A percentile compares a stretch with the other conserved stretches of the same genome.
These are phyloP conservation scores for Cyphomyrmex costatus DNA, from an alignment of 1,140 invertebrate species.

Conservation along the genomic window DNA sequence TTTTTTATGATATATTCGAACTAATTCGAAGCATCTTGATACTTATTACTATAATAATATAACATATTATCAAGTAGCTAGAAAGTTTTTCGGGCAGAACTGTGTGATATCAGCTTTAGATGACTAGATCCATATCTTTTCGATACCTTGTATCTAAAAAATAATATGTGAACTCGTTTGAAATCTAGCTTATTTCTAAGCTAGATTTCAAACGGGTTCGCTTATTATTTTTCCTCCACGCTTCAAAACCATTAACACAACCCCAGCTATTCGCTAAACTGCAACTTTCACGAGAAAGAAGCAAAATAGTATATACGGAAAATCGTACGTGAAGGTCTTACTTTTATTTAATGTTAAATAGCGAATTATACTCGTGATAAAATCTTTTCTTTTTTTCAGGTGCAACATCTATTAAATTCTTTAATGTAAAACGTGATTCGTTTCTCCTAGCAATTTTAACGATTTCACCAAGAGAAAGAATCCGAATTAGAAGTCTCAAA, in stretches of 20 bases:
- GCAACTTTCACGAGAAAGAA: constrained; percentile 45
- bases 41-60: too few relatives aligned
- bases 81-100: background rate
- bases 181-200: constrained; percentile 1
- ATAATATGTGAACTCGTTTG: constrained; percentile 20
- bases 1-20: too few relatives aligned
- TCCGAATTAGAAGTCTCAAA: background rate
- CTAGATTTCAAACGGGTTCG: constrained; percentile 36
- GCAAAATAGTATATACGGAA: background rate
- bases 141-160: background rate
- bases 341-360: constrained; percentile 6
- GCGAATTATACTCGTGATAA: background rate
- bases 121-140: background rate
- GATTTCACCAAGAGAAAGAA: background rate
- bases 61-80: background rate
- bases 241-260: background rate
- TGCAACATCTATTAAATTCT: background rate
- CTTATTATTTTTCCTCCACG: constrained; percentile 11
- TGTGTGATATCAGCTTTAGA: background rate
- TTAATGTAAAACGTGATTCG: background rate
- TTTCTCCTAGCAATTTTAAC: background rate
- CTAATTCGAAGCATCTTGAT: too few relatives aligned
- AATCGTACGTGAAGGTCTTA: background rate
- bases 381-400: background rate
- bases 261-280: background rate